A percentile compares a stretch with the other conserved stretches of the same genome.
These are phyloP conservation scores for Mesoligia furuncula DNA, from an alignment of 2,888 invertebrate genomes.

Conservation along the genomic window DNA sequence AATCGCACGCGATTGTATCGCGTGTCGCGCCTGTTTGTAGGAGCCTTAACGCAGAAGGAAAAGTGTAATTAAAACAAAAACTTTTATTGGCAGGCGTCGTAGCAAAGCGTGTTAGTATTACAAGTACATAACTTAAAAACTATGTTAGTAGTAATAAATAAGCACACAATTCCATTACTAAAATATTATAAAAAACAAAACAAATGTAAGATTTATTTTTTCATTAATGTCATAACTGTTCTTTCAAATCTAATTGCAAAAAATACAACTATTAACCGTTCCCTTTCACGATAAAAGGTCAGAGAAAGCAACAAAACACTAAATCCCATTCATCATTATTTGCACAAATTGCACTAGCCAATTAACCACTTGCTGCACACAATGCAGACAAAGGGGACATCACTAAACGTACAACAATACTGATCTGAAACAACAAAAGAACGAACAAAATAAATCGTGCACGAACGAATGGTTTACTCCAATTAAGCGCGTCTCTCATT, in stretches of 20 bases:
- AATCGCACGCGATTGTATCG: too few relatives aligned
- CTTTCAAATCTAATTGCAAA: slow-evolving; percentile 1
- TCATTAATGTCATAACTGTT: neutral
- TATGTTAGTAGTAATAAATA: neutral
- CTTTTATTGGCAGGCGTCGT: neutral
- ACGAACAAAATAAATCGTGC: slow-evolving; percentile 65
- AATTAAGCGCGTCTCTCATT: slow-evolving; percentile 81
- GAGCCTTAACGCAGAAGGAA: too few relatives aligned
- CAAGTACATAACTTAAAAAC: neutral
- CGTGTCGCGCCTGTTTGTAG: too few relatives aligned
- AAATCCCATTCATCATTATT: slow-evolving; percentile 50
- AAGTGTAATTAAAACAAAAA: neutral
- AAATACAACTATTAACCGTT: slow-evolving; percentile 12
- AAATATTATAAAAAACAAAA: too few relatives aligned
- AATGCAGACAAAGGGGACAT: slow-evolving; percentile 63
- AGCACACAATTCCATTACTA: neutral
- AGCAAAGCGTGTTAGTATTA: neutral
- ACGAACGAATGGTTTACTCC: slow-evolving; percentile 68
- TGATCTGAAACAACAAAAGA: slow-evolving; percentile 65
- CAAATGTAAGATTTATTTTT: neutral
- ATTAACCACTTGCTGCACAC: slow-evolving; percentile 63
- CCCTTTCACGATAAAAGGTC: slow-evolving; percentile 10
- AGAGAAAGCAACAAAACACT: slow-evolving; percentile 34
- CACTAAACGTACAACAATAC: slow-evolving; percentile 64
- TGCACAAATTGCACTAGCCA: slow-evolving; percentile 61